Conservation (phyloP, 1,140 invertebrate genomes). For the Procambarus clarkii region DNA sequence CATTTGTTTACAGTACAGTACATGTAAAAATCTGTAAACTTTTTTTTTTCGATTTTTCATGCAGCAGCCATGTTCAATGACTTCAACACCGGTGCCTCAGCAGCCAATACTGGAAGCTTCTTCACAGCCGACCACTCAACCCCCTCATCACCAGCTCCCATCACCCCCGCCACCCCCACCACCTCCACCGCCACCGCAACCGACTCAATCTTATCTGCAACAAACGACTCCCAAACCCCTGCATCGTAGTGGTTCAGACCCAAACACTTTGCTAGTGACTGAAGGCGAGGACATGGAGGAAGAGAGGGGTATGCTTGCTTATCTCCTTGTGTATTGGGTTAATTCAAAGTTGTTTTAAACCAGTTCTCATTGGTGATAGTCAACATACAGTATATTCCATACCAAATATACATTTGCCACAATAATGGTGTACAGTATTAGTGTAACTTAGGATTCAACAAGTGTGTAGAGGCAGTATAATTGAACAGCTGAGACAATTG, state of each 20-base stretch:
- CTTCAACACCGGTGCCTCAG: constrained; percentile 50
- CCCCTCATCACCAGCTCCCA: constrained; percentile 22
- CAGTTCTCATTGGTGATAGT: too few species aligned
- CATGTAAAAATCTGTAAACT: too few species aligned
- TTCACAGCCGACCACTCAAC: constrained; percentile 36
- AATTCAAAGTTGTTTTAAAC: too few species aligned
- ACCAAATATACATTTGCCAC: too few species aligned
- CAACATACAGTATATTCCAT: too few species aligned
- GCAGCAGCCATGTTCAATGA: constrained; percentile 29
- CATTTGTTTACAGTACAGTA: too few species aligned
- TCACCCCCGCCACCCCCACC: constrained; percentile 11
- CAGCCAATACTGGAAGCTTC: constrained; percentile 29
- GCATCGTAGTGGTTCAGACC: constrained; percentile 55
- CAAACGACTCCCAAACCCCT: constrained; percentile 31
- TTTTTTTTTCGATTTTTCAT: background rate
- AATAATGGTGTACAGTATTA: too few species aligned
- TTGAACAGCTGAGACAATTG: too few species aligned
- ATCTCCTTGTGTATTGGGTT: background rate
- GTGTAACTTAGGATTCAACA: too few species aligned
- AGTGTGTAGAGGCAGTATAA: too few species aligned
- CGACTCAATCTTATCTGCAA: background rate
- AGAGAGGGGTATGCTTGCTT: constrained; percentile 6
- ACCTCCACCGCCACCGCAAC: background rate
- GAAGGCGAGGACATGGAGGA: constrained; percentile 61
- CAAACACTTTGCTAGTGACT: constrained; percentile 53